Base-by-base conservation (phyloP, 2,113 vertebrate species). In the Cavia porcellus region DNA sequence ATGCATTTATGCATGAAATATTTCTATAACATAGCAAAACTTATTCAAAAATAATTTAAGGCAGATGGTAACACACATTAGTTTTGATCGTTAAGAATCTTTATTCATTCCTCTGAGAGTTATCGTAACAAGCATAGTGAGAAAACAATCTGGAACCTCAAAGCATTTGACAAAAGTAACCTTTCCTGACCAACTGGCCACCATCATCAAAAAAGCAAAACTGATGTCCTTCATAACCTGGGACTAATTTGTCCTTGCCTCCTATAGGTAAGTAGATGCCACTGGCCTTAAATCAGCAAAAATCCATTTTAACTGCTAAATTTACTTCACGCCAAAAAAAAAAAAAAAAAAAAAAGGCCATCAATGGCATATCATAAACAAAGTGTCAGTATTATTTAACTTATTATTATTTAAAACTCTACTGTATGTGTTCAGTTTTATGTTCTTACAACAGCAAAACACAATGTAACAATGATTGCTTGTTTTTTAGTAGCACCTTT, bases 81-180 rank as follows among this genome's bases (percentile, higher is more conserved):
- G 24, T 52, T 97, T 84, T 96, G 50, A 86, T 75, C 4, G 86
- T 89, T 86, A 90, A 91, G 32, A 86, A 64, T 94, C 17, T 22
- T 92, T 93, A 64, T 77, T 72, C 59, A 75, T 84, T 90, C 20
- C 59, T 81, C 25, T 92, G 38, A 92, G 91, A 94, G 95, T 64
- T 80, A 7, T 35, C 64, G 42, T 57, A 91, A 66, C 35, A 87
- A 74, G 9, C 92, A 45, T 38, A 35, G 11, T 57, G 47, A 52
- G 50, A 90, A 10, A 88, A 61, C 55, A 89, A 24, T 90, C 52
- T 84, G 75, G 30, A 95, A 87, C 32, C 64, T 92, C 38, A 81
- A 77, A 75, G 17, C 47, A 12, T n/a, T 7, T 91, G 74, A 89
- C 35, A 84, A 45, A 32, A 96, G 28, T 5, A 10, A 35, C 35